These are phyloP conservation scores for cattle (Bos taurus) DNA, from an alignment of 2,113 vertebrate species.

Conservation along the genomic window DNA sequence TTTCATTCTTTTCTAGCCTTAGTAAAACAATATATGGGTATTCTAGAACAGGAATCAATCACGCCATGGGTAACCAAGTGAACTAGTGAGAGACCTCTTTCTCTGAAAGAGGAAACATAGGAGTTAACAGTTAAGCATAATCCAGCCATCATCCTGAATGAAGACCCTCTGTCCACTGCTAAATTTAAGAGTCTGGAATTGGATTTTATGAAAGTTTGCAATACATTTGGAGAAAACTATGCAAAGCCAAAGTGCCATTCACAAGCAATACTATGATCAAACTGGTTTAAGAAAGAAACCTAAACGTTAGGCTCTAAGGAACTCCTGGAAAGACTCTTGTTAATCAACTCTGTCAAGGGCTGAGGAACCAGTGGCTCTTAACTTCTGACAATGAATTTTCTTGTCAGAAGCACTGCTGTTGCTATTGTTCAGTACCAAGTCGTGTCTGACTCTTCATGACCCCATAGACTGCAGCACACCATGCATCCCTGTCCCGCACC, in stretches of 20 bases:
- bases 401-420: background rate
- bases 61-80: background rate
- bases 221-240: background rate
- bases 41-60: background rate
- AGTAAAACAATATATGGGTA: background rate
- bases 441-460: accelerated
- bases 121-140: background rate
- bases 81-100: background rate
- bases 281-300: background rate
- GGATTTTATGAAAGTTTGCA: background rate
- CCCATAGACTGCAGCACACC: background rate
- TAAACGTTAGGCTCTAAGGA: background rate
- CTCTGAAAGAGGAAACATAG: background rate
- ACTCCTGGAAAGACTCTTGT: background rate
- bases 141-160: background rate
- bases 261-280: background rate
- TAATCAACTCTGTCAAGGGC: background rate
- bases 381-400: background rate
- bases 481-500: background rate
- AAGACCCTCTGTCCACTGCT: background rate
- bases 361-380: background rate
- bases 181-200: background rate
- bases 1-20: background rate
- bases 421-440: background rate
- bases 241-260: background rate